Percentiles rank a stretch among this genome's conserved stretches.
Evolutionary conservation across 2,797 vertebrate species (phyloP).

Genomic region (Poeciliopsis turneri): DNA sequence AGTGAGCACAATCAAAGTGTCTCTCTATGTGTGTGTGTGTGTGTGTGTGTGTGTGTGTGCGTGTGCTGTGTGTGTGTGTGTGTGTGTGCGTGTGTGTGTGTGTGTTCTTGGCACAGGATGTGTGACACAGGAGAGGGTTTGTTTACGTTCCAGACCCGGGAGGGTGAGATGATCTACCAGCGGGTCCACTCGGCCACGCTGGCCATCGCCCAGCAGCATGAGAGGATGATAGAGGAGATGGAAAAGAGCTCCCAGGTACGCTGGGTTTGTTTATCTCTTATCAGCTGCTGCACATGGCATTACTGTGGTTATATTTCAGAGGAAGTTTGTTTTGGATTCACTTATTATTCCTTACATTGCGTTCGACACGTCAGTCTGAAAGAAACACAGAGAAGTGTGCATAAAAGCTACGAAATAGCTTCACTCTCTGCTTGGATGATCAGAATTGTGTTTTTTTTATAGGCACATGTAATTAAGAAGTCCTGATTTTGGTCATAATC

Average conservation of each 20-base stretch:
- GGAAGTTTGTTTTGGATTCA: neutral
- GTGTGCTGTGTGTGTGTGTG: conserved; percentile 72
- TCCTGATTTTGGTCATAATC: conserved; percentile 29
- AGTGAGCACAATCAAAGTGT: conserved; percentile 62
- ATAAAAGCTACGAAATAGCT: neutral
- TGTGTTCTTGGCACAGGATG: conserved; percentile 87
- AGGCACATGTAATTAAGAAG: conserved; percentile 32
- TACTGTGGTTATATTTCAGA: conserved; percentile 3
- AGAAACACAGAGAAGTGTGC: neutral
- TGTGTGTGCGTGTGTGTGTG: conserved; percentile 71
- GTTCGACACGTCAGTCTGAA: neutral
- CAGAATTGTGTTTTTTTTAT: conserved; percentile 36
- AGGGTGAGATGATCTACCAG: conserved; percentile 99
- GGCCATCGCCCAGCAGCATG: conserved; percentile 97
- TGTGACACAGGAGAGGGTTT: conserved; percentile 99
- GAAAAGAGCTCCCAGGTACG: conserved; percentile 96
- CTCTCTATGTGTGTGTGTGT: conserved; percentile 69
- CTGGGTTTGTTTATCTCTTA: conserved; percentile 27
- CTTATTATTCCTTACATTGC: neutral
- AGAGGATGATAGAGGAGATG: conserved; percentile 97
- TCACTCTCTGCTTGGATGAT: neutral
- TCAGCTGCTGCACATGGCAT: conserved; percentile 19
- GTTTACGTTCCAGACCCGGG: conserved; percentile 98
- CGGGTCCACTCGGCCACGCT: conserved; percentile 98
- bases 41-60: conserved; percentile 72